Evolutionary conservation across 2,113 vertebrate species (phyloP), one percentile per base, ranked within the genome.

Genomic region (Xiphias gladius): DNA sequence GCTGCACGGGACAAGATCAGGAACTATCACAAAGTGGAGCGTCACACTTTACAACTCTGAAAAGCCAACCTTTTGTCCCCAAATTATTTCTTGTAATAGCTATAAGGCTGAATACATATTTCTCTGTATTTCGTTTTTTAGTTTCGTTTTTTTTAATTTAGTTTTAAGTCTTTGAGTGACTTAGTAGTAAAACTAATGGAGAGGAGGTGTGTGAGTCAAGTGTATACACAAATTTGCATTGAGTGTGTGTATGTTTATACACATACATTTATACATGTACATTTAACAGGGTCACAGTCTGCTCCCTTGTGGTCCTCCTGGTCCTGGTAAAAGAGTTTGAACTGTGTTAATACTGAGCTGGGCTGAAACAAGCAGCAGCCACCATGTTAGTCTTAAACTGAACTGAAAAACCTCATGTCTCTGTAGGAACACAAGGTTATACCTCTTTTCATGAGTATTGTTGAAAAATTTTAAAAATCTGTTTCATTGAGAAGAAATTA

Each of bases 301-400:
- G 62, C 48, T 78, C 52, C 24, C 20, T 19, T 20, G 22, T 76
- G 55, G 46, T 85, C 46, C 10, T 61, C 14, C 26, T 73, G 55
- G 67, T 58, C 46, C 58, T 73, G 22, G 20, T 43, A 3, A n/a
- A 4, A 2, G 26, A 69, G 12, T 32, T 20, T 67, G 26, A 16
- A 37, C 43, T 30, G 22, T 22, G 28, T 50, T 12, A 28, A 57
- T 14, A n/a, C 30, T 16, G 76, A 68, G 59, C 30, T 62, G 26
- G 17, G 24, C 46, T 50, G 5, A 41, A 59, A 58, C 35, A 19
- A 76, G 37, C 58, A 39, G 35, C 73, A 39, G 17, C 50, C 48
- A 48, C 17, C 35, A 17, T 17, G 62, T 81, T 10, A 22, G 8
- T 10, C 24, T 50, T 35, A 62, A 62, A 63, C 24, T 24, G 19